Conservation (phyloP, 1,140 invertebrate genomes). For the Temnothorax longispinosus region DNA sequence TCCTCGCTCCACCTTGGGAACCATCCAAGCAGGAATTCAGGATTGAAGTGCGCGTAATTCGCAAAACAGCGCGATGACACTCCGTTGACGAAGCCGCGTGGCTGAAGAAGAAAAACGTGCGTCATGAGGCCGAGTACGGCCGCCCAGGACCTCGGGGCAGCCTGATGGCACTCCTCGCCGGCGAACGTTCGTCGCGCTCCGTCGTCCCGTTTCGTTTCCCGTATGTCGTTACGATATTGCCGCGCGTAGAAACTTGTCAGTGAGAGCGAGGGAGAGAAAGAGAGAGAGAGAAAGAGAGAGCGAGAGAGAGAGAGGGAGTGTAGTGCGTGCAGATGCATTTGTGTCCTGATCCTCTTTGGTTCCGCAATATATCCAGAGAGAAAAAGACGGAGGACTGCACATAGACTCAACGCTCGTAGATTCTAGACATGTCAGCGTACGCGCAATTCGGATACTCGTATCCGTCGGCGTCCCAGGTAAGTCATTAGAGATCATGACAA, state of each 20-base stretch:
- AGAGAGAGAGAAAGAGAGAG: slow-evolving; percentile 18
- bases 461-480: slow-evolving; percentile 92
- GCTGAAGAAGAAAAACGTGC: slow-evolving; percentile 13
- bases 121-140: slow-evolving; percentile 59
- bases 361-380: neutral
- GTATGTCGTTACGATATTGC: neutral
- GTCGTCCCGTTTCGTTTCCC: neutral
- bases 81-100: slow-evolving; percentile 4
- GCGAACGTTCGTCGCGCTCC: slow-evolving; percentile 28
- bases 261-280: slow-evolving; percentile 39
- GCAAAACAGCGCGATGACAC: slow-evolving; percentile 17
- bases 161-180: slow-evolving; percentile 68
- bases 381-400: slow-evolving; percentile 13
- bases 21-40: neutral
- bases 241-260: slow-evolving; percentile 55
- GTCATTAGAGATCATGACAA: slow-evolving; percentile 32
- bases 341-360: slow-evolving; percentile 60
- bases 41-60: slow-evolving; percentile 25
- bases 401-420: slow-evolving; percentile 20
- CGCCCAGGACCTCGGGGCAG: slow-evolving; percentile 44
- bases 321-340: slow-evolving; percentile 72
- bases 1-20: neutral
- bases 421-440: slow-evolving; percentile 90
- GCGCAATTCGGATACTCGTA: slow-evolving; percentile 94
- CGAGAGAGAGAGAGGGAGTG: slow-evolving; percentile 61